Conservation (phyloP, 2,888 invertebrate species). For the Nyleta sp. region DNA sequence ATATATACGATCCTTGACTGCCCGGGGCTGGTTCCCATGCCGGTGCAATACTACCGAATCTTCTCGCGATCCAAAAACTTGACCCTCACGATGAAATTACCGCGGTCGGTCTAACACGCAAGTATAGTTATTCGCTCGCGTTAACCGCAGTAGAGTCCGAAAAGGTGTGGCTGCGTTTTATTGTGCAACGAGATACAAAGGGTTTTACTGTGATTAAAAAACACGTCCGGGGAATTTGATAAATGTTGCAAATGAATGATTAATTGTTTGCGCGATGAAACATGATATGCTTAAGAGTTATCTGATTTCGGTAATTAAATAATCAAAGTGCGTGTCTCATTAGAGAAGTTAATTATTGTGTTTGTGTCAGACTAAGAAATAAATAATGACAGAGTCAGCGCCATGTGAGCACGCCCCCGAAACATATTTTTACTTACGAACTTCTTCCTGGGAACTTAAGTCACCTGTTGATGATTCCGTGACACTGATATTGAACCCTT, state of each 20-base stretch:
- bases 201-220: constrained; percentile 51
- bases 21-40: constrained; percentile 78
- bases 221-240: constrained; percentile 22
- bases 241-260: constrained; percentile 25
- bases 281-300: constrained; percentile 12
- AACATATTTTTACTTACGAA: constrained; percentile 31
- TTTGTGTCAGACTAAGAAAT: background rate
- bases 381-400: constrained; percentile 31
- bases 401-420: constrained; percentile 7
- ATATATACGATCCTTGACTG: constrained; percentile 74
- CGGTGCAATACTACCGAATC: constrained; percentile 51
- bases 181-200: constrained; percentile 8
- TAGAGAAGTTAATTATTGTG: constrained; percentile 26
- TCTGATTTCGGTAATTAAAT: constrained; percentile 42
- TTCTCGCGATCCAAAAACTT: constrained; percentile 47
- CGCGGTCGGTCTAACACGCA: constrained; percentile 52
- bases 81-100: constrained; percentile 53
- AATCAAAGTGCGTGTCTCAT: constrained; percentile 44
- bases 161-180: constrained; percentile 50
- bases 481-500: constrained; percentile 53
- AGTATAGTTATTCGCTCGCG: constrained; percentile 24
- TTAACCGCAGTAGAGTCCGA: constrained; percentile 34
- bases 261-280: constrained; percentile 24
- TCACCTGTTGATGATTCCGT: constrained; percentile 63
- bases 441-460: constrained; percentile 50